phyloP scores from a whole-genome alignment of 1,140 invertebrate genomes.

The Globodera rostochiensis region DNA sequence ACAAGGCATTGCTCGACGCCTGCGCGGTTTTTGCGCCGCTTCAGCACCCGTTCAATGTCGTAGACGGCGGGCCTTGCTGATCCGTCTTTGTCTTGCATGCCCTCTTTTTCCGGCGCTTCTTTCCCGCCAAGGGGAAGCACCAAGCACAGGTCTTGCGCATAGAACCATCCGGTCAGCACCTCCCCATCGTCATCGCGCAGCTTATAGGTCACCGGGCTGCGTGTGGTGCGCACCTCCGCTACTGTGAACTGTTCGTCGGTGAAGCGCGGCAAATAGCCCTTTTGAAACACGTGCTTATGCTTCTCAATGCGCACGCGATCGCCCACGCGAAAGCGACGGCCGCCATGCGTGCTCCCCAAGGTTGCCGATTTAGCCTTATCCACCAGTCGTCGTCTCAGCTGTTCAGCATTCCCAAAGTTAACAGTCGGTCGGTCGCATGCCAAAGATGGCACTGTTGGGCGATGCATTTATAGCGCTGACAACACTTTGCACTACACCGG shows the following conservation, averaged over 20 bases:
- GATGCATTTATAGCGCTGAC: conserved; percentile 42
- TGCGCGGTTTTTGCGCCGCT: not conserved
- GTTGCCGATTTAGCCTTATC: not conserved
- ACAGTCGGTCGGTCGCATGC: conserved; percentile 26
- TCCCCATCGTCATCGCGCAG: not conserved
- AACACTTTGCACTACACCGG: conserved; percentile 41
- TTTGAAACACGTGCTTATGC: not conserved
- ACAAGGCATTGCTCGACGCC: conserved; percentile 27
- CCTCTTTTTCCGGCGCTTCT: not conserved
- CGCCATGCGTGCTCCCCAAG: not conserved
- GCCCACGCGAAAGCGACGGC: not conserved
- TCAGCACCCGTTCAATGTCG: conserved; percentile 18
- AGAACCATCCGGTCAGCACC: conserved; percentile 17
- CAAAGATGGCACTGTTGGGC: conserved; percentile 23
- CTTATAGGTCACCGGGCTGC: not conserved
- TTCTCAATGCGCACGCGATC: conserved; percentile 22
- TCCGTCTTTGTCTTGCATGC: too few species aligned
- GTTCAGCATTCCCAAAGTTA: conserved; percentile 19
- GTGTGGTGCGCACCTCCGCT: not conserved
- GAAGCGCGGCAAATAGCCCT: conserved; percentile 5
- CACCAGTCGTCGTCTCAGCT: not conserved
- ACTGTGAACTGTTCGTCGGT: conserved; percentile 36
- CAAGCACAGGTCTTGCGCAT: conserved; percentile 5
- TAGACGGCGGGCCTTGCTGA: not conserved
- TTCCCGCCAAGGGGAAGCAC: not conserved